Percentiles rank a stretch among this genome's conserved stretches.
phyloP scores from a whole-genome alignment of 2,888 invertebrate species.

The Drosophila ustulata region DNA sequence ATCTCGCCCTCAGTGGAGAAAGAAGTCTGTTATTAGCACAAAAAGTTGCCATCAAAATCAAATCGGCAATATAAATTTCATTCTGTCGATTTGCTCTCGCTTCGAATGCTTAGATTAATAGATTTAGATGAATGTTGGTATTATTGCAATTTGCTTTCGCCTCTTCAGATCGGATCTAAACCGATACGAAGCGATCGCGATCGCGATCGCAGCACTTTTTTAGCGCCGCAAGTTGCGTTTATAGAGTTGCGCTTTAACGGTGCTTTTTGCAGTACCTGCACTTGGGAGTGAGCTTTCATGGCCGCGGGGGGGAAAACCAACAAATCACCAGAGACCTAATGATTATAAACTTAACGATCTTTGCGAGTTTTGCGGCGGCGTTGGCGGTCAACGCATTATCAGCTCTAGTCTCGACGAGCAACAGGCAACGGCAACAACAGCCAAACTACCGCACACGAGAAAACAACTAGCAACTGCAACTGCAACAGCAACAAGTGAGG shows the following conservation, averaged over 20 bases:
- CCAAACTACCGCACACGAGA: slow-evolving; percentile 66
- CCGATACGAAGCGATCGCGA: slow-evolving; percentile 17
- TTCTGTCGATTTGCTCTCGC: slow-evolving; percentile 1
- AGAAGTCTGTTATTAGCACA: background rate
- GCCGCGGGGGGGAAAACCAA: slow-evolving; percentile 42
- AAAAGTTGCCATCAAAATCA: background rate
- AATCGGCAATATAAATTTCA: background rate
- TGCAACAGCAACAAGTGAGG: slow-evolving; percentile 53
- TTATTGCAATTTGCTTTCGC: slow-evolving; percentile 27
- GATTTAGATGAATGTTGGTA: slow-evolving; percentile 16
- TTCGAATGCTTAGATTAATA: slow-evolving; percentile 3
- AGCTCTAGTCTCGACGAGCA: slow-evolving; percentile 35
- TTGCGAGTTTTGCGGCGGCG: slow-evolving; percentile 71
- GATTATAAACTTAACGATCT: slow-evolving; percentile 77
- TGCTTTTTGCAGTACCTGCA: slow-evolving; percentile 32
- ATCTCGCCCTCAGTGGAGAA: background rate
- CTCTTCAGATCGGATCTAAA: slow-evolving; percentile 18
- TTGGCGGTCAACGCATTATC: slow-evolving; percentile 80
- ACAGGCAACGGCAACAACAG: slow-evolving; percentile 19
- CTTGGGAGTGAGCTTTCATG: slow-evolving; percentile 47
- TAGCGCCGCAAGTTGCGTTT: slow-evolving; percentile 47
- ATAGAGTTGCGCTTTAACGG: slow-evolving; percentile 36
- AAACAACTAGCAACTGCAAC: slow-evolving; percentile 26
- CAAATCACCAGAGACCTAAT: slow-evolving; percentile 61
- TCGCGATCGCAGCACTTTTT: slow-evolving; percentile 29